Evolutionary conservation across 2,797 vertebrate species (phyloP).

Genomic region (Lerista edwardsae): DNA sequence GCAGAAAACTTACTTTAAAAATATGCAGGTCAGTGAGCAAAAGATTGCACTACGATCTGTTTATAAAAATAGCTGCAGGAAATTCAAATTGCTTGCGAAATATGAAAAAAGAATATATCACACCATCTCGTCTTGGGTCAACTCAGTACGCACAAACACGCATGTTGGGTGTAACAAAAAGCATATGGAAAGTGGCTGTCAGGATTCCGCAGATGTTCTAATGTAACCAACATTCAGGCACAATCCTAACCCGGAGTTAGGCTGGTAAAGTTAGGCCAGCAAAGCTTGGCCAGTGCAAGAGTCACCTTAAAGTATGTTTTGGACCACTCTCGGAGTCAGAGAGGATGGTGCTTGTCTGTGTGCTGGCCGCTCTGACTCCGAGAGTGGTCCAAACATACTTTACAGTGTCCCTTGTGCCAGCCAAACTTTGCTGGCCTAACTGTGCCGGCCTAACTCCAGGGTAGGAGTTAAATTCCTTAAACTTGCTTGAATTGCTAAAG

Average conservation of each 20-base stretch:
- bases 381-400: no score
- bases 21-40: not conserved
- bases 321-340: no score
- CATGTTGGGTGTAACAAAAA: slow-evolving; percentile 39
- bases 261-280: no score
- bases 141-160: slow-evolving; percentile 40
- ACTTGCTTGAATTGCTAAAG: not conserved
- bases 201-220: slow-evolving; percentile 41
- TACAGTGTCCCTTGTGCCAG: no score
- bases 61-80: slow-evolving; percentile 28
- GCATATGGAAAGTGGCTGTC: slow-evolving; percentile 58
- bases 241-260: no score
- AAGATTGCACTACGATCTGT: not conserved
- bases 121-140: slow-evolving; percentile 34
- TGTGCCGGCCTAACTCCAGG: no score
- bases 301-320: no score
- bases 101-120: slow-evolving; percentile 35
- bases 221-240: not conserved
- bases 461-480: no score
- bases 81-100: slow-evolving; percentile 22
- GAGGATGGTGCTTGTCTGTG: no score
- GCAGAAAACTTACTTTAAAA: not conserved
- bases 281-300: no score
- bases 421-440: no score
- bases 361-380: no score